Percentiles rank a stretch among this genome's conserved stretches.
Conservation (phyloP, 2,888 invertebrate species). For the Myopa testacea region DNA sequence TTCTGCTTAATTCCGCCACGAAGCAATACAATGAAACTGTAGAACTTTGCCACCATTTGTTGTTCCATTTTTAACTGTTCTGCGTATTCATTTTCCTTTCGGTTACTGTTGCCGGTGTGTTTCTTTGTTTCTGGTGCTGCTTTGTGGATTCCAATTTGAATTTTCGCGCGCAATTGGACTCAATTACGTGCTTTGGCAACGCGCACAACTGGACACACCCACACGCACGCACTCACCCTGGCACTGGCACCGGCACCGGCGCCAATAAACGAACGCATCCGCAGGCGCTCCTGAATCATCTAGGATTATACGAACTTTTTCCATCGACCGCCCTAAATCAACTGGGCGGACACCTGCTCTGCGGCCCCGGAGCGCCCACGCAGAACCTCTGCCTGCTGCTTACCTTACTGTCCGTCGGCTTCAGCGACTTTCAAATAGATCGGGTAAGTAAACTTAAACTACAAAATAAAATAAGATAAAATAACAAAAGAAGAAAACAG, state of each 20-base stretch:
- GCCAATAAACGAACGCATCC: constrained; percentile 34
- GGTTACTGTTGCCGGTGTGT: background rate
- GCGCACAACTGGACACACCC: constrained; percentile 22
- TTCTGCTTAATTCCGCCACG: constrained; percentile 10
- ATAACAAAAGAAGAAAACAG: background rate
- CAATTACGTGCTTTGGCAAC: constrained; percentile 35
- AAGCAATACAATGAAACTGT: background rate
- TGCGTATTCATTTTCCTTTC: background rate
- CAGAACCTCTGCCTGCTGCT: constrained; percentile 60
- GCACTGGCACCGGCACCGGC: background rate
- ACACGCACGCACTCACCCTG: constrained; percentile 21
- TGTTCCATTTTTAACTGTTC: background rate
- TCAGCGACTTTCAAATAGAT: constrained; percentile 65
- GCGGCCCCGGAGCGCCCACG: constrained; percentile 59
- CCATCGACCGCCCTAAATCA: constrained; percentile 62
- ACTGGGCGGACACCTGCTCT: constrained; percentile 62
- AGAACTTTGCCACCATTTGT: background rate
- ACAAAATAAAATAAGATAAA: constrained; percentile 1
- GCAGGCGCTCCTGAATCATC: constrained; percentile 62
- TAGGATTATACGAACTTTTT: constrained; percentile 62
- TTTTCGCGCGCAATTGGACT: constrained; percentile 39
- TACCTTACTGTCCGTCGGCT: constrained; percentile 63
- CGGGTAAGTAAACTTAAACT: constrained; percentile 59
- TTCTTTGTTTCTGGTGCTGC: constrained; percentile 18
- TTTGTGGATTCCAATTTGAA: constrained; percentile 37